Evolutionary conservation across 2,797 vertebrate genomes (phyloP).

Genomic region (Danio kyathit): DNA sequence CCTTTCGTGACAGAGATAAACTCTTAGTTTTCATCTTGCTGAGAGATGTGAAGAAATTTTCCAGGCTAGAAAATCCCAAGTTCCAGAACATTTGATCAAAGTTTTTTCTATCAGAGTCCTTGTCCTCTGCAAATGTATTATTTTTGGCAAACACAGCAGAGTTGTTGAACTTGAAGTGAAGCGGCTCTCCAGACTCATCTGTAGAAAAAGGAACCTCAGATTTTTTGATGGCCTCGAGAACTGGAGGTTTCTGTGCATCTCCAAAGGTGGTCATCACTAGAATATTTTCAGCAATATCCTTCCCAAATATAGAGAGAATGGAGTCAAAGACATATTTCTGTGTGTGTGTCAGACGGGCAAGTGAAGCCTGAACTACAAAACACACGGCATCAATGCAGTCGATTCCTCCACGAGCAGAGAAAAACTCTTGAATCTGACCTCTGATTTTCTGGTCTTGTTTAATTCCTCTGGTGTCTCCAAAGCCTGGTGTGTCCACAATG

Average conservation of each 20-base stretch:
- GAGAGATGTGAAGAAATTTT: slow-evolving; percentile 58
- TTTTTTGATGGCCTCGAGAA: slow-evolving; percentile 36
- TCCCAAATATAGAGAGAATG: too few relatives aligned
- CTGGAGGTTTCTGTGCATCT: too few relatives aligned
- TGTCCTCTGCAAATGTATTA: slow-evolving; percentile 38
- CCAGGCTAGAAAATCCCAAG: slow-evolving; percentile 64
- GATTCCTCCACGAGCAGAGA: too few relatives aligned
- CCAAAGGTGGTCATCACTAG: too few relatives aligned
- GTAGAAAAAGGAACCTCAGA: slow-evolving; percentile 61
- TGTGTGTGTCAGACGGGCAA: slow-evolving; percentile 45
- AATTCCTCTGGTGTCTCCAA: too few relatives aligned
- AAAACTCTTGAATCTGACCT: too few relatives aligned
- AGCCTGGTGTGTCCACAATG: too few relatives aligned
- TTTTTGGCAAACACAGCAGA: slow-evolving; percentile 59
- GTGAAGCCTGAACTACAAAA: too few relatives aligned
- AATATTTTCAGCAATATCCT: too few relatives aligned
- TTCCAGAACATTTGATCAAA: slow-evolving; percentile 72
- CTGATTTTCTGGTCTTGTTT: slow-evolving; percentile 58
- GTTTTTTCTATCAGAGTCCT: slow-evolving; percentile 44
- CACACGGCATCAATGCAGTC: too few relatives aligned
- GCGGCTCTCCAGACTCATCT: slow-evolving; percentile 10
- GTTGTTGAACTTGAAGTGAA: slow-evolving; percentile 70
- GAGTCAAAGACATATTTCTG: too few relatives aligned
- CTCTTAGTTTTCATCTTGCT: slow-evolving; percentile 57
- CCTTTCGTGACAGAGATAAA: slow-evolving; percentile 59